Conservation (phyloP, 1,140 invertebrate species). For the Neodiprion virginianus region DNA sequence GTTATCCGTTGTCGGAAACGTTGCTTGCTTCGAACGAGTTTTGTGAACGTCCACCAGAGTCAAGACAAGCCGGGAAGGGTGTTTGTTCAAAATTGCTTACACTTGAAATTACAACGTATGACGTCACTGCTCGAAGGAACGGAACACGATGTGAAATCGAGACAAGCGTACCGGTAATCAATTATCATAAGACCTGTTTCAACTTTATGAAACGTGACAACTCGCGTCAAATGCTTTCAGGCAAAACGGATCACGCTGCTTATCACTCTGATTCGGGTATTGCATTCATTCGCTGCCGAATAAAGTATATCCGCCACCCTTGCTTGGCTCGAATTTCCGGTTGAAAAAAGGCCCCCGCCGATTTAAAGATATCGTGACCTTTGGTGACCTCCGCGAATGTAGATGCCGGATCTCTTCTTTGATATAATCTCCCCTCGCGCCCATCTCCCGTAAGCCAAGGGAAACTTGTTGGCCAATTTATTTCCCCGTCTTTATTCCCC, state of each 20-base stretch:
- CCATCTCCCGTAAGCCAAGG: background rate
- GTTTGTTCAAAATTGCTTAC: background rate
- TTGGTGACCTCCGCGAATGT: background rate
- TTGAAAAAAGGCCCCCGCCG: no score
- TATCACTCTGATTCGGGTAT: no score
- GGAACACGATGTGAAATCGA: no score
- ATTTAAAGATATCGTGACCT: background rate
- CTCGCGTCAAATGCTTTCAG: no score
- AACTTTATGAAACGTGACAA: no score
- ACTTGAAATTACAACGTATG: background rate
- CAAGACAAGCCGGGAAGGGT: background rate
- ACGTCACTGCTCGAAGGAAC: background rate
- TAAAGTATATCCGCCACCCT: no score
- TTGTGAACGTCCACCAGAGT: background rate
- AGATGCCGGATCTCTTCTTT: background rate
- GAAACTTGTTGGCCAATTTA: constrained; percentile 3
- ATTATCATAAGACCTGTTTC: no score
- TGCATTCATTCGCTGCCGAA: no score
- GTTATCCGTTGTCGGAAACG: background rate
- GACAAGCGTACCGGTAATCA: no score
- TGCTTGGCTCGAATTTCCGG: no score
- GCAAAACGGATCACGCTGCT: no score
- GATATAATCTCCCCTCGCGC: background rate
- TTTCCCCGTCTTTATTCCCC: constrained; percentile 1
- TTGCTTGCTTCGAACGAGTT: background rate